A percentile compares a stretch with the other conserved stretches of the same genome.
Evolutionary conservation across 2,797 vertebrate species (phyloP).

Genomic region (Malurus leucopterus): DNA sequence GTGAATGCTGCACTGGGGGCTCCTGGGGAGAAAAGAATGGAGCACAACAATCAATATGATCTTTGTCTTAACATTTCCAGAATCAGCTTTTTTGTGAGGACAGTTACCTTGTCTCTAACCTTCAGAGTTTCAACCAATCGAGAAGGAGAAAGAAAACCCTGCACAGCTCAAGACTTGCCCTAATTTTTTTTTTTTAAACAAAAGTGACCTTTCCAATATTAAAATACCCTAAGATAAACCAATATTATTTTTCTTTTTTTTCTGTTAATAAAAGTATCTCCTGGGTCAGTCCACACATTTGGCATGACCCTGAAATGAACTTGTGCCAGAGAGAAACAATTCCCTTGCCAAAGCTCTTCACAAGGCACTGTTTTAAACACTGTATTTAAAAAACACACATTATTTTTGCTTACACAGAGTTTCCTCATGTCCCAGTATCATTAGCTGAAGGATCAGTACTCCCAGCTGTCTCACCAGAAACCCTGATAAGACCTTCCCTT

Average conservation of each 20-base stretch:
- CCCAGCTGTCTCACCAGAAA: neutral
- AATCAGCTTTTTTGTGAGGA: neutral
- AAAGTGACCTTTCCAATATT: neutral
- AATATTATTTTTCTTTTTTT: accelerated
- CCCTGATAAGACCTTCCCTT: neutral
- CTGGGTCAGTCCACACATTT: neutral
- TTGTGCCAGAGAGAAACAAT: neutral
- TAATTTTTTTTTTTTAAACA: neutral
- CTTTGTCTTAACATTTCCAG: neutral
- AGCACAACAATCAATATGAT: neutral
- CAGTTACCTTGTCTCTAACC: neutral
- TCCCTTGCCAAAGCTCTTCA: neutral
- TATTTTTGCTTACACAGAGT: neutral
- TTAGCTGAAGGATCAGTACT: neutral
- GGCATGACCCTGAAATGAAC: neutral
- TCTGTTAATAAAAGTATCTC: neutral
- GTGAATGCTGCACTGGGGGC: neutral
- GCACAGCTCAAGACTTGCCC: neutral
- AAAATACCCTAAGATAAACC: neutral
- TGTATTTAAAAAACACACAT: neutral
- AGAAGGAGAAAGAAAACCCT: neutral
- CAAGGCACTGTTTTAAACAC: neutral
- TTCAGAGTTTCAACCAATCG: neutral
- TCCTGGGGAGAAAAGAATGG: accelerated
- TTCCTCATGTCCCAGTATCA: neutral